These are phyloP conservation scores for Spodoptera picta DNA, from an alignment of 2,888 invertebrate genomes.

Conservation along the genomic window DNA sequence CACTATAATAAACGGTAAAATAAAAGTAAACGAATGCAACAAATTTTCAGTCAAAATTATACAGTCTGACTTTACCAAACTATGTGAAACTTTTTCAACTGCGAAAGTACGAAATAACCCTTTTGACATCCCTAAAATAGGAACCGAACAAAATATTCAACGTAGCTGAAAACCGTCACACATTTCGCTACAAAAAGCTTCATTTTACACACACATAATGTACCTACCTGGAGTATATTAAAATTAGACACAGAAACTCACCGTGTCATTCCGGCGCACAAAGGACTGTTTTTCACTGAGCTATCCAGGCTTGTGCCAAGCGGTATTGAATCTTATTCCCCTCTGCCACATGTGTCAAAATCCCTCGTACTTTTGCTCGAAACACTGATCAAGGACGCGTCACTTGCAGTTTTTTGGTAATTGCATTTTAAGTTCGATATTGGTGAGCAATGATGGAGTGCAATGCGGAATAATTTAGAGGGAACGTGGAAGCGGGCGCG, in stretches of 20 bases:
- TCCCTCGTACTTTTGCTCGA: constrained; percentile 61
- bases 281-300: constrained; percentile 69
- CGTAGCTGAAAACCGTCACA: constrained; percentile 14
- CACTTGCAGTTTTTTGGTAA: constrained; percentile 59
- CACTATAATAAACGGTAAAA: too few species aligned
- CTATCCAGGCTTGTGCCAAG: constrained; percentile 87
- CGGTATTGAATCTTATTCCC: constrained; percentile 82
- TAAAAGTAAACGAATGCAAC: too few species aligned
- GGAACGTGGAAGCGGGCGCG: constrained; percentile 72
- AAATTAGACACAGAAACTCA: constrained; percentile 68
- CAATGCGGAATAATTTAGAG: constrained; percentile 60
- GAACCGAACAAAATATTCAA: not conserved
- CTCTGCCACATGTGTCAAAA: constrained; percentile 85
- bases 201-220: constrained; percentile 38
- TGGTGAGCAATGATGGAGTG: constrained; percentile 51
- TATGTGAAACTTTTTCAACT: constrained; percentile 12
- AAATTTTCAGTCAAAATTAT: not conserved
- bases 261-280: constrained; percentile 84
- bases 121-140: constrained; percentile 2
- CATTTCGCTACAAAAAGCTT: constrained; percentile 21
- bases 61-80: not conserved
- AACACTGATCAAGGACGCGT: constrained; percentile 63
- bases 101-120: not conserved
- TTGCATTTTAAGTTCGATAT: constrained; percentile 53
- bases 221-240: constrained; percentile 47